A percentile compares a stretch with the other conserved stretches of the same genome.
phyloP scores from a whole-genome alignment of 2,888 invertebrate species.

The Erebia palarica region DNA sequence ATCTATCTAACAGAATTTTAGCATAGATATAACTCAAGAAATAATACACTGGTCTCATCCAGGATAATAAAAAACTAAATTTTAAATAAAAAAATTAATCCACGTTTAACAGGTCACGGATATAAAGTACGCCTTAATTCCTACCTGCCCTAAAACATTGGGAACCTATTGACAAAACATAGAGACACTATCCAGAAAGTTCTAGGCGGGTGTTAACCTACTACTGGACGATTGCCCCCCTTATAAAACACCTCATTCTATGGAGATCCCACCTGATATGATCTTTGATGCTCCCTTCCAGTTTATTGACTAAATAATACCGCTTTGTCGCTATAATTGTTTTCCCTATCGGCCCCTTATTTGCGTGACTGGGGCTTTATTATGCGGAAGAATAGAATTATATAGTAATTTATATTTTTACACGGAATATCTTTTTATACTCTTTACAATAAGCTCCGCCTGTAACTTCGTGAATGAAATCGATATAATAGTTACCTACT shows the following conservation, averaged over 20 bases:
- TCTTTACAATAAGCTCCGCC: too few relatives aligned
- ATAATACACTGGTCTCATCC: too few relatives aligned
- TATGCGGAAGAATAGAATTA: conserved; percentile 47
- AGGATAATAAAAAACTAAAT: too few relatives aligned
- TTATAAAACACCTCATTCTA: conserved; percentile 64
- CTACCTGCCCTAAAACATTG: not conserved
- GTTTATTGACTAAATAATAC: conserved; percentile 59
- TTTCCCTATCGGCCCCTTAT: conserved; percentile 54
- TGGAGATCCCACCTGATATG: conserved; percentile 56
- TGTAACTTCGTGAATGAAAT: too few relatives aligned
- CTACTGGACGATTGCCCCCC: conserved; percentile 47
- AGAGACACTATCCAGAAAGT: not conserved
- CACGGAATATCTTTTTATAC: not conserved
- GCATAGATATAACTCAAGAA: too few relatives aligned
- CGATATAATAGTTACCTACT: too few relatives aligned
- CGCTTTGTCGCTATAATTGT: conserved; percentile 52
- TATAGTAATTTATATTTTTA: conserved; percentile 28
- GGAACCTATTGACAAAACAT: too few relatives aligned
- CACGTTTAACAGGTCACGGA: too few relatives aligned
- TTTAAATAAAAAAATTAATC: too few relatives aligned
- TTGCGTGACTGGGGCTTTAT: conserved; percentile 53
- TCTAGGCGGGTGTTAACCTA: not conserved
- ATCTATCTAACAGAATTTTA: too few relatives aligned
- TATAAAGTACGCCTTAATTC: not conserved
- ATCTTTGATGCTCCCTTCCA: conserved; percentile 52